Base-by-base conservation (phyloP, 2,888 invertebrate species). In the Caenorhabditis imperialis region DNA sequence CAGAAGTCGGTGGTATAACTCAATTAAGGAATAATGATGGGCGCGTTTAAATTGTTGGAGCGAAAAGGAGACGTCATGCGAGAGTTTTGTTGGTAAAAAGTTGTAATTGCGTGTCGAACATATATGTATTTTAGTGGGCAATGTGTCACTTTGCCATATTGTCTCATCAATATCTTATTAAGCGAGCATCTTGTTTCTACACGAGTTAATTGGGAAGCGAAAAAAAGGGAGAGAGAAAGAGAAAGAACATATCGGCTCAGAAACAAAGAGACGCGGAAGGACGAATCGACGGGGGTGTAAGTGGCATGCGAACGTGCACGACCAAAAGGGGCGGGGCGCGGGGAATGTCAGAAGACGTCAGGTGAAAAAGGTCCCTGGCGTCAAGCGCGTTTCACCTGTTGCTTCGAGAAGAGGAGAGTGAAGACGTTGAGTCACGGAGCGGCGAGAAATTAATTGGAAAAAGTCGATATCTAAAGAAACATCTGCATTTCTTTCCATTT, bases 1-100 rank as follows among this genome's bases (percentile, higher is more conserved):
- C 50, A 50, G 61, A 62, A 62, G 60, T 50, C n/a, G 25, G 27
- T 38, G 35, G 51, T 30, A 63, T 63, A 54, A 63, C 37, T 54
- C 54, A 63, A 63, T 63, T 54, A 63, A 48, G 54, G n/a, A n/a
- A n/a, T n/a, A n/a, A n/a, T n/a, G n/a, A n/a, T n/a, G n/a, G n/a
- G n/a, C n/a, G n/a, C n/a, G n/a, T n/a, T 63, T 40, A 47, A 63
- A 63, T 63, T 48, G 47, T n/a, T 14, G 12, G 12, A 12, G 37
- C 12, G n/a, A 42, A 42, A 18, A 20, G 42, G 42, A 20, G 16
- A 37, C 12, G n/a, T 12, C 12, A 37, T 1, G 12, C n/a, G 37
- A 37, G n/a, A 12, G n/a, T n/a, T n/a, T n/a, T n/a, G n/a, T n/a
- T n/a, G n/a, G n/a, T n/a, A n/a, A n/a, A n/a, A n/a, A n/a, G n/a